Evolutionary conservation across 2,797 vertebrate species (phyloP).

Genomic region (Scarus forsteni): DNA sequence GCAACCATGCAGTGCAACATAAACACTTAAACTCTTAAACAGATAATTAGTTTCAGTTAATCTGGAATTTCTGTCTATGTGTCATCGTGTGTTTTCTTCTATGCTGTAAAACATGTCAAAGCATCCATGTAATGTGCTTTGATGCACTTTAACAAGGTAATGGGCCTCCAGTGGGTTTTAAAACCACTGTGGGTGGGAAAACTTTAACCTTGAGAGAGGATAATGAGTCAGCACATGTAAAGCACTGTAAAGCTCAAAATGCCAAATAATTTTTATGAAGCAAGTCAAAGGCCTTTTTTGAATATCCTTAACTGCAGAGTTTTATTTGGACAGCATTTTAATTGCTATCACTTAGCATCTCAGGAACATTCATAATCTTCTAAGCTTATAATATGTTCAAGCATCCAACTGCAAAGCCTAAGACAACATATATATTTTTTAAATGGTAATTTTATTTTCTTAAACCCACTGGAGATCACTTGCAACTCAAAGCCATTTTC

Average conservation of each 20-base stretch:
- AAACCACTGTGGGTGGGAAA: constrained; percentile 34
- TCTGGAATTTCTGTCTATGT: constrained; percentile 22
- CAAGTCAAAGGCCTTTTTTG: constrained; percentile 2
- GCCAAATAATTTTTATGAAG: constrained; percentile 25
- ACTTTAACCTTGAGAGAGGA: constrained; percentile 31
- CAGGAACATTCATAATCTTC: neutral
- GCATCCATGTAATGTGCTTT: constrained; percentile 42
- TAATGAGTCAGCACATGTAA: constrained; percentile 32
- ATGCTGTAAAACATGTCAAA: constrained; percentile 39
- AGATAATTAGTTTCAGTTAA: constrained; percentile 13
- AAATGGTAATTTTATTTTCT: neutral
- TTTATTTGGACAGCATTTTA: neutral
- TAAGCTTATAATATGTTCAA: neutral
- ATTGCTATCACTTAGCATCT: neutral
- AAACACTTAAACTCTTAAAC: constrained; percentile 13
- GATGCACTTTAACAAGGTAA: constrained; percentile 42
- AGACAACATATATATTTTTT: neutral
- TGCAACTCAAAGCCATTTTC: too few relatives aligned
- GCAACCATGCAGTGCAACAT: neutral
- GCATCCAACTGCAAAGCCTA: neutral
- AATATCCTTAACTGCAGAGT: too few relatives aligned
- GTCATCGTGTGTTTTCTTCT: constrained; percentile 27
- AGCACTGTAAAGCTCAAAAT: constrained; percentile 4
- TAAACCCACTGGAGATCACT: neutral
- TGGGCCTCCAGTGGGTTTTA: constrained; percentile 50